Evolutionary conservation across 2,888 invertebrate genomes (phyloP).

Genomic region (Drosophila meridionalis): DNA sequence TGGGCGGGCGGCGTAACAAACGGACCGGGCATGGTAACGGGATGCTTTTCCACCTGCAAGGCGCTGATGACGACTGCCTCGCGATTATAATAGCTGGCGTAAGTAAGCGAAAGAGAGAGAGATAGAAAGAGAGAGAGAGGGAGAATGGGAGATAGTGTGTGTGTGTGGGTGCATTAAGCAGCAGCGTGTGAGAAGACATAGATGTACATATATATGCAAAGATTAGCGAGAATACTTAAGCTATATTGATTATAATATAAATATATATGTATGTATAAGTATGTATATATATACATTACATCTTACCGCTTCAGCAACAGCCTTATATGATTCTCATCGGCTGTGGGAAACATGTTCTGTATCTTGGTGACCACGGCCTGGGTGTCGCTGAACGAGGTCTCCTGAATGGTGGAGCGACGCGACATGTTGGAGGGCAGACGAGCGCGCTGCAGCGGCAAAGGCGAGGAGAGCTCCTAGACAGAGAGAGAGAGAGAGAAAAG

Average conservation of each 20-base stretch:
- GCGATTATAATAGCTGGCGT: slow-evolving; percentile 93
- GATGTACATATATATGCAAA: slow-evolving; percentile 39
- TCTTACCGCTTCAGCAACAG: slow-evolving; percentile 94
- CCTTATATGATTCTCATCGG: slow-evolving; percentile 94
- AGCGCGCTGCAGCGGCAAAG: slow-evolving; percentile 78
- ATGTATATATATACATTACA: neutral
- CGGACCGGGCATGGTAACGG: slow-evolving; percentile 94
- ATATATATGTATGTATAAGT: neutral
- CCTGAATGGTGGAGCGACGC: slow-evolving; percentile 86
- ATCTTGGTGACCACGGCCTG: slow-evolving; percentile 92
- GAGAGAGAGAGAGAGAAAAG: neutral
- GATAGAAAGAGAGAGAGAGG: neutral
- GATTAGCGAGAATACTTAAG: slow-evolving; percentile 47
- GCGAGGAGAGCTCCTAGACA: slow-evolving; percentile 84
- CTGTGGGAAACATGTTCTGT: slow-evolving; percentile 95
- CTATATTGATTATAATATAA: neutral
- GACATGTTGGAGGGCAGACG: slow-evolving; percentile 81
- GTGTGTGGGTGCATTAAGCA: slow-evolving; percentile 55
- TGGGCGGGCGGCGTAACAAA: slow-evolving; percentile 90
- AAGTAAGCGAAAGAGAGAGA: slow-evolving; percentile 34
- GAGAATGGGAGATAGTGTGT: slow-evolving; percentile 2
- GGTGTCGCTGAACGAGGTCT: slow-evolving; percentile 89
- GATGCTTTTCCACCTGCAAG: slow-evolving; percentile 96
- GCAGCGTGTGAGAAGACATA: slow-evolving; percentile 72
- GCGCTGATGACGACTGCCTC: slow-evolving; percentile 97